These are phyloP conservation scores for Typhlomys cinereus DNA, from an alignment of 2,113 vertebrate species.

Conservation along the genomic window DNA sequence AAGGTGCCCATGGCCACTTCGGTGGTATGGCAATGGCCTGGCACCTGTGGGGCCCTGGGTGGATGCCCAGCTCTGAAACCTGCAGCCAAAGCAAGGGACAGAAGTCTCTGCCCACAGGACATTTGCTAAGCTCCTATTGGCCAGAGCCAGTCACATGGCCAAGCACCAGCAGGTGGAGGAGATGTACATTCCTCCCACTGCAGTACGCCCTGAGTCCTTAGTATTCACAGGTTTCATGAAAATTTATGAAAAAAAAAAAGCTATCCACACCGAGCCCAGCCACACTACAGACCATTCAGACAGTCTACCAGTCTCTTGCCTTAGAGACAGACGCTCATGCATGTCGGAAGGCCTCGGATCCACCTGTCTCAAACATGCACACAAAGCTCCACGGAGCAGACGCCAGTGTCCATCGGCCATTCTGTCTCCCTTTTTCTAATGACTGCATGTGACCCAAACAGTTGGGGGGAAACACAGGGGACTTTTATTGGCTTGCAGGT, in stretches of 20 bases:
- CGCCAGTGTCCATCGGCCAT: no score
- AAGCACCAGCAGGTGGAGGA: not conserved
- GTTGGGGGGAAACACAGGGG: no score
- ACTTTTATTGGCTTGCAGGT: no score
- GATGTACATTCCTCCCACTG: not conserved
- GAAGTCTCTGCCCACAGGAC: not conserved
- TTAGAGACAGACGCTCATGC: no score
- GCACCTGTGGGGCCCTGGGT: not conserved
- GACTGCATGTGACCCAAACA: no score
- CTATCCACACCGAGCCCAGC: accelerated
- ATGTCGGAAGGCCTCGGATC: no score
- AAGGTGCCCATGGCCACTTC: not conserved
- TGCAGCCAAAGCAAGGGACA: not conserved
- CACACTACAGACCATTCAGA: no score
- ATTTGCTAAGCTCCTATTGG: not conserved
- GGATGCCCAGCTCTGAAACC: not conserved
- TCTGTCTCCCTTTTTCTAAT: no score
- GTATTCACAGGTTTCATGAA: not conserved
- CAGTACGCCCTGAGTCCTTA: not conserved
- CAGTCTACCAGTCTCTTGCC: no score
- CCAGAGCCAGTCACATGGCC: not conserved
- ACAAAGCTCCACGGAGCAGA: no score
- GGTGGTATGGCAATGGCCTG: not conserved
- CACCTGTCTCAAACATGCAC: no score
- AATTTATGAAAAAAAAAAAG: no score